phyloP scores from a whole-genome alignment of 2,113 vertebrate genomes.

The Onychostruthus taczanowskii region DNA sequence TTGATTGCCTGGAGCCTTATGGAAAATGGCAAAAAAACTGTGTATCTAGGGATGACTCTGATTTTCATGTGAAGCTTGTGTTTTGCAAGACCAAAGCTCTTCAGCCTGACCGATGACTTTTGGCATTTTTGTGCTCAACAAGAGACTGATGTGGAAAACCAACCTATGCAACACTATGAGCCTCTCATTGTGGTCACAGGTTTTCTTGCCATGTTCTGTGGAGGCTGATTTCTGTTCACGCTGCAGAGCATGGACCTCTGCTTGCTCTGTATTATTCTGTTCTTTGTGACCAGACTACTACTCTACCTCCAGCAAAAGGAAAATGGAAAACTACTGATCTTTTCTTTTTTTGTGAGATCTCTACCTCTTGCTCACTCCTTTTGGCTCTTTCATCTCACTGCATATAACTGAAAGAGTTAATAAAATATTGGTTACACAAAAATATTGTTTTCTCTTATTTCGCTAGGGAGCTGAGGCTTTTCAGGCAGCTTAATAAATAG shows the following conservation, averaged over 20 bases:
- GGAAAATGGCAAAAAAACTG: neutral
- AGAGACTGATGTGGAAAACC: neutral
- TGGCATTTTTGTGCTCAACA: neutral
- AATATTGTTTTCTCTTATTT: neutral
- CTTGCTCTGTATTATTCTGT: neutral
- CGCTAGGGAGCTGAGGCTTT: neutral
- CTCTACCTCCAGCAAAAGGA: neutral
- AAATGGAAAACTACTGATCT: neutral
- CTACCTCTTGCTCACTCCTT: neutral
- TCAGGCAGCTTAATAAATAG: slow-evolving; percentile 4
- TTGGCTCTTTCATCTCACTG: neutral
- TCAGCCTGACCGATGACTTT: neutral
- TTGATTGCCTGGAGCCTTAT: neutral
- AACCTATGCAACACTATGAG: neutral
- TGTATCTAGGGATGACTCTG: neutral
- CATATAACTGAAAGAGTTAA: neutral
- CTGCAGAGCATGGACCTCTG: neutral
- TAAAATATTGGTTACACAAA: neutral
- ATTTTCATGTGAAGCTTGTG: neutral
- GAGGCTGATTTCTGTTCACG: neutral
- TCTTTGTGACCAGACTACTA: neutral
- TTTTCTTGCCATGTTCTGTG: neutral
- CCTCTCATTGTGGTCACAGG: neutral
- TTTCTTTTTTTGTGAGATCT: neutral
- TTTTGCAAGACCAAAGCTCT: neutral